Evolutionary conservation across 2,888 invertebrate genomes (phyloP), one percentile per base, ranked within the genome.

Genomic region (Dyspetes luteomarginatus): DNA sequence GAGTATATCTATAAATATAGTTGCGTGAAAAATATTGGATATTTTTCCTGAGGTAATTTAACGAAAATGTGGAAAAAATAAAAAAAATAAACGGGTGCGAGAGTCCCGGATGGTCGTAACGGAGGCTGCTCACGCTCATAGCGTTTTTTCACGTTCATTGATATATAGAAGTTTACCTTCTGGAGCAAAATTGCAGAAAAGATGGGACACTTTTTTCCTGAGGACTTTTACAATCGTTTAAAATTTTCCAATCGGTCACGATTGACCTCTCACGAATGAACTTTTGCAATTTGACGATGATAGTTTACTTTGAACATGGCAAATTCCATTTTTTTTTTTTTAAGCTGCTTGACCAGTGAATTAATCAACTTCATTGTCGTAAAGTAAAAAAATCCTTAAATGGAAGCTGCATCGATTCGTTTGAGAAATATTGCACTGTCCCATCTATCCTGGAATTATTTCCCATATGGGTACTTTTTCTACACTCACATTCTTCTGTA

Each of bases 41-140:
- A 41, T 72, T 72, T 50, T 72, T 62, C 58, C 71, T 19, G 36
- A 60, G 15, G 71, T 50, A 60, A 60, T 72, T 72, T 48, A 50
- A 22, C 24, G 60, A 50, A 30, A 17, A 5, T 5, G 15, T 60
- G 22, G 9, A 52, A 30, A 36, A 36, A 19, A 36, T 17, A 36
- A 58, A 58, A 58, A 15, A 36, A 58, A 36, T 15, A 12, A 9
- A 28, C 30, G 12, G 3, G 50, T 71, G 4, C 19, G 28, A 15
- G 45, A 24, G 15, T 48, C 17, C n/a, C 15, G 12, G 60, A 19
- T 71, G 22, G 19, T 30, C 26, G 30, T 9, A 41, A 48, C 19
- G 60, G 71, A 48, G 36, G 56, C 30, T 24, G 45, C 58, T 71
- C 24, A 24, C 48, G 50, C 48, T 26, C 48, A 48, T 69, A 26